Conservation (phyloP, 35 echinoderm and acorn worm genomes). For the Ophiothrix spiculata region DNA sequence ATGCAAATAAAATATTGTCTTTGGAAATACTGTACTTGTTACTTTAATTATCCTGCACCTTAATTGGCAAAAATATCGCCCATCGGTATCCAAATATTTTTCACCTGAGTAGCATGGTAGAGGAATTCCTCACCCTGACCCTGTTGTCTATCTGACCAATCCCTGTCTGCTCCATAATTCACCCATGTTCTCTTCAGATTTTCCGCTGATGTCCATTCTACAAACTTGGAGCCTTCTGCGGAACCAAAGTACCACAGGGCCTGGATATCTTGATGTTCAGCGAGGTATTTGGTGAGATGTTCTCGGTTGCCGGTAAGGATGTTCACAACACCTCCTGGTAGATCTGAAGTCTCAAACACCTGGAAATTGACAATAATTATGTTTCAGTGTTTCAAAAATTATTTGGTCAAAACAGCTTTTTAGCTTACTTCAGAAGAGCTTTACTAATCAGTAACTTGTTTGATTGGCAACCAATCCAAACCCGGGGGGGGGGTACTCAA, state of each 20-base stretch:
- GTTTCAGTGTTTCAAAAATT: neutral
- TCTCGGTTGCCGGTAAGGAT: conserved; percentile 82
- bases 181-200: conserved; percentile 98
- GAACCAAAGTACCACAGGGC: conserved; percentile 98
- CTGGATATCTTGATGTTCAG: conserved; percentile 93
- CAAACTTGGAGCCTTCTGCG: conserved; percentile 86
- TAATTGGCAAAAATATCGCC: conserved; percentile 97
- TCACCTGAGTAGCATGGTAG: conserved; percentile 82
- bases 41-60: too few relatives aligned
- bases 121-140: conserved; percentile 97
- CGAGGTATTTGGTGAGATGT: conserved; percentile 89
- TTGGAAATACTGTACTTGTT: too few relatives aligned
- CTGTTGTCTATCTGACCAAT: conserved; percentile 70
- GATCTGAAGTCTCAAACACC: conserved; percentile 99
- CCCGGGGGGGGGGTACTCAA: too few relatives aligned
- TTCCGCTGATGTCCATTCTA: conserved; percentile 73
- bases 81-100: conserved; percentile 99
- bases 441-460: neutral
- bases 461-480: neutral
- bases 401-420: neutral
- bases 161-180: conserved; percentile 69
- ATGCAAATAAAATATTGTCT: too few relatives aligned
- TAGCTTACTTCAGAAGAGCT: neutral
- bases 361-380: conserved; percentile 16
- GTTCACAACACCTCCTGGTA: conserved; percentile 94